Percentiles rank a stretch among this genome's conserved stretches.
Evolutionary conservation across 1,140 invertebrate genomes (phyloP).

Genomic region (Lordiphosa clarofinis): DNA sequence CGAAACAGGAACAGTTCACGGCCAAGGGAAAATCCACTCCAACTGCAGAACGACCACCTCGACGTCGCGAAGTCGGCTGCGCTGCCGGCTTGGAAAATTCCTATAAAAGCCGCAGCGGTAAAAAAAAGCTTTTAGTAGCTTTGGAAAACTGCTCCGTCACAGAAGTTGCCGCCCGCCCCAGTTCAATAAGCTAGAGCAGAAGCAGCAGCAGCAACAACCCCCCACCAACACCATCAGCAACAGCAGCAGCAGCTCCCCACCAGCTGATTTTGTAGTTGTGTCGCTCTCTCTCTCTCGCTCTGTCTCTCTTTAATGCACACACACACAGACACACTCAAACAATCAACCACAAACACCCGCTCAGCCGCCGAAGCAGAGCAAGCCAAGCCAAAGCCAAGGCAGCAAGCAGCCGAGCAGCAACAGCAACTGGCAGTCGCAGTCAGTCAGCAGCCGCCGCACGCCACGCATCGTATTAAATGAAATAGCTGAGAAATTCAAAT

Average conservation of each 20-base stretch:
- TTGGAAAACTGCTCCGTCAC: slow-evolving; percentile 72
- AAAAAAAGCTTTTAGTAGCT: no score
- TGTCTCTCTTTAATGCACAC: slow-evolving; percentile 17
- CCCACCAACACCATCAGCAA: background rate
- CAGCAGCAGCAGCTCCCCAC: slow-evolving; percentile 6
- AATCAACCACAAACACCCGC: slow-evolving; percentile 12
- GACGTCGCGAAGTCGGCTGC: slow-evolving; percentile 33
- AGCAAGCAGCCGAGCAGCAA: background rate
- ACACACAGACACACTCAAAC: slow-evolving; percentile 26
- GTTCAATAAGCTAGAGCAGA: slow-evolving; percentile 13
- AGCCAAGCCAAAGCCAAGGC: background rate
- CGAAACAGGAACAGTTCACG: slow-evolving; percentile 42
- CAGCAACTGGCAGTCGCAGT: no score
- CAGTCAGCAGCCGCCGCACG: slow-evolving; percentile 26
- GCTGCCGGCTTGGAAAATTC: slow-evolving; percentile 54
- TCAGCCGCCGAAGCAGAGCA: slow-evolving; percentile 20
- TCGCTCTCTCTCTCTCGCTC: slow-evolving; percentile 12
- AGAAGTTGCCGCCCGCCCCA: slow-evolving; percentile 57
- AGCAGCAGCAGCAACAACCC: slow-evolving; percentile 20
- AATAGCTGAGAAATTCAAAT: no score
- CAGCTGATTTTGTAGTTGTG: background rate
- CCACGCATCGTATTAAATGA: slow-evolving; percentile 31
- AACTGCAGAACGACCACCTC: background rate
- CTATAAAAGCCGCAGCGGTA: slow-evolving; percentile 65
- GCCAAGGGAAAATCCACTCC: slow-evolving; percentile 68